phyloP scores from a whole-genome alignment of 2,797 vertebrate species.

The Eutrigla gurnardus region DNA sequence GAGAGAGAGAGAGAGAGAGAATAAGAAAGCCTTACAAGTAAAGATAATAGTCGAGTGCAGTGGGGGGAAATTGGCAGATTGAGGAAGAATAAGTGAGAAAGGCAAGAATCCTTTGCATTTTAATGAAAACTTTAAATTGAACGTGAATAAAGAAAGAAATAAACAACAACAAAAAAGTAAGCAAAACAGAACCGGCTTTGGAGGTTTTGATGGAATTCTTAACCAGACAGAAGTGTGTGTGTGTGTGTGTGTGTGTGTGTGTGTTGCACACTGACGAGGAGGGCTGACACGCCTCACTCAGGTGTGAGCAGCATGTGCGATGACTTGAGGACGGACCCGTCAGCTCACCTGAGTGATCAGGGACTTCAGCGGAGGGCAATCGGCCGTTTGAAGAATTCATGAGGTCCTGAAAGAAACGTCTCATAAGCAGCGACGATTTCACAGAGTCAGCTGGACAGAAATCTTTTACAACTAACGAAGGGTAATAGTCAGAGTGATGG shows the following conservation, averaged over 20 bases:
- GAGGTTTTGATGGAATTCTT: slow-evolving; percentile 73
- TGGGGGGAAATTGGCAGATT: slow-evolving; percentile 68
- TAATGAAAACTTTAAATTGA: slow-evolving; percentile 80
- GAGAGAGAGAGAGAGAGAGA: neutral
- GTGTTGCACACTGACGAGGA: slow-evolving; percentile 5
- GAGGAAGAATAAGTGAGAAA: slow-evolving; percentile 51
- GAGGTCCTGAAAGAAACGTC: slow-evolving; percentile 54
- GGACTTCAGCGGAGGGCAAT: slow-evolving; percentile 39
- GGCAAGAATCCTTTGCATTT: slow-evolving; percentile 80
- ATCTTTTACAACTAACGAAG: slow-evolving; percentile 68
- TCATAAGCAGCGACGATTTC: slow-evolving; percentile 56
- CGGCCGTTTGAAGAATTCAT: slow-evolving; percentile 65
- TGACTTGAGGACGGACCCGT: slow-evolving; percentile 42
- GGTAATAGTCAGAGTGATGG: slow-evolving; percentile 71
- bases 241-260: slow-evolving; percentile 17
- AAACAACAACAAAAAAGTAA: slow-evolving; percentile 54
- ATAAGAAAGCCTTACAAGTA: slow-evolving; percentile 57
- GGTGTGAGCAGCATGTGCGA: slow-evolving; percentile 59
- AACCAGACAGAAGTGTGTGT: slow-evolving; percentile 31
- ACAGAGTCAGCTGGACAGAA: slow-evolving; percentile 53
- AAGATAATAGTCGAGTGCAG: slow-evolving; percentile 78
- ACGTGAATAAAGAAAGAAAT: slow-evolving; percentile 70
- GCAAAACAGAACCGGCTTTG: slow-evolving; percentile 46
- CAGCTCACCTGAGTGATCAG: slow-evolving; percentile 52
- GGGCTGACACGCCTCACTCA: slow-evolving; percentile 27